Conservation (phyloP, 2,888 invertebrate species). For the Trisateles emortualis region DNA sequence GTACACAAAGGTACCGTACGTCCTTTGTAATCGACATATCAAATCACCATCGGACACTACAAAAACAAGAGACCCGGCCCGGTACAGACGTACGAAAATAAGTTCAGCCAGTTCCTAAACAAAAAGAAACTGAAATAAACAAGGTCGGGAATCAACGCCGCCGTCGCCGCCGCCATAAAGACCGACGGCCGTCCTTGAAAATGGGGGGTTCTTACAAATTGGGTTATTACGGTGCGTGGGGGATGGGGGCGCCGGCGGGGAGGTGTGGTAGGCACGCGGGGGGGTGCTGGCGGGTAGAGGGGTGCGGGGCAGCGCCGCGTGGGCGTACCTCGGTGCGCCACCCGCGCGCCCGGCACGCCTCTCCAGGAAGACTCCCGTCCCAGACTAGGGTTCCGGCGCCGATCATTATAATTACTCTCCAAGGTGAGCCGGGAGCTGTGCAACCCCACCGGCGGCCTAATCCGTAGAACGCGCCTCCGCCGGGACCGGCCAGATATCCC, state of each 20-base stretch:
- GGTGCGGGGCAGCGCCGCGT: constrained; percentile 56
- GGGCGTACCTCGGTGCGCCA: constrained; percentile 82
- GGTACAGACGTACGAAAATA: constrained; percentile 80
- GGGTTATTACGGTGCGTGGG: constrained; percentile 85
- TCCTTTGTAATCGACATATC: constrained; percentile 60
- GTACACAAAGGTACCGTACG: constrained; percentile 52
- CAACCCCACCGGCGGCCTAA: constrained; percentile 76
- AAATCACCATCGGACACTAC: constrained; percentile 63
- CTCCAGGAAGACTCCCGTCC: constrained; percentile 83
- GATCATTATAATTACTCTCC: constrained; percentile 87
- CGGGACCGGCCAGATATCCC: constrained; percentile 75
- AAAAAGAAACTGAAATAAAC: constrained; percentile 87
- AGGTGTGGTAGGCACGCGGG: constrained; percentile 69
- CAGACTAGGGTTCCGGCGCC: constrained; percentile 83
- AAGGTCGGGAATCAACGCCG: constrained; percentile 87
- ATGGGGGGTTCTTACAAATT: constrained; percentile 87
- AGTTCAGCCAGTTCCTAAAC: constrained; percentile 85
- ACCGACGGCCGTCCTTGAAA: constrained; percentile 87
- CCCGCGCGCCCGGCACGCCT: constrained; percentile 80
- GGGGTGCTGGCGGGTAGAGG: constrained; percentile 69
- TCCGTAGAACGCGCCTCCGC: constrained; percentile 74
- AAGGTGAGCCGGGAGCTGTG: constrained; percentile 81
- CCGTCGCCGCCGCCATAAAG: constrained; percentile 86
- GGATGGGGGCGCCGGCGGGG: constrained; percentile 78
- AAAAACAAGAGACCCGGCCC: constrained; percentile 72